These are phyloP conservation scores for Myotis lucifugus DNA, from an alignment of 2,113 vertebrate genomes.

Conservation along the genomic window DNA sequence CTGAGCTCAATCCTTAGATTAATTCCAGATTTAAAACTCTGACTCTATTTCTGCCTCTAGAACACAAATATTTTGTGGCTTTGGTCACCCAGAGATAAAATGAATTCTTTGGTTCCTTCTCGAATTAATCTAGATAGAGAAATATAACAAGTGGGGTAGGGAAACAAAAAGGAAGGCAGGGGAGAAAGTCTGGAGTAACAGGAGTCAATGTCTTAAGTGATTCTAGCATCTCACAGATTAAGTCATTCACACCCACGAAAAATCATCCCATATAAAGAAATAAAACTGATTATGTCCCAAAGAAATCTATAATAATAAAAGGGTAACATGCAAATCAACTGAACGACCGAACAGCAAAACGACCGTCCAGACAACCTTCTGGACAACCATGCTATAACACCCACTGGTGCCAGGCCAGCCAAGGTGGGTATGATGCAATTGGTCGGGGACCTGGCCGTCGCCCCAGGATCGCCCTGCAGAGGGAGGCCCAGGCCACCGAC, in stretches of 20 bases:
- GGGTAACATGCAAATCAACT: too few relatives aligned
- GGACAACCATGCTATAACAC: too few relatives aligned
- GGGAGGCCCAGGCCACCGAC: too few relatives aligned
- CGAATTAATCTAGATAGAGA: constrained; percentile 39
- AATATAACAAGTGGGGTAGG: background rate
- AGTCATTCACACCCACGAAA: background rate
- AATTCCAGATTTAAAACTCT: background rate
- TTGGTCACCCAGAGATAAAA: constrained; percentile 31
- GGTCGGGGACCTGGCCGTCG: too few relatives aligned
- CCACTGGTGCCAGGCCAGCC: too few relatives aligned
- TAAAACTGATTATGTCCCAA: background rate
- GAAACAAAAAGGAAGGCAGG: background rate
- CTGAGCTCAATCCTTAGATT: background rate
- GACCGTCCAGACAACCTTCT: too few relatives aligned
- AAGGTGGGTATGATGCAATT: rapidly evolving
- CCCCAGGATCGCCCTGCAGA: too few relatives aligned
- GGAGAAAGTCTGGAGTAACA: background rate
- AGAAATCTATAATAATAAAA: background rate
- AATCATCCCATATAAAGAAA: background rate
- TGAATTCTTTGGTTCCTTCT: background rate
- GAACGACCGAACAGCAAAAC: too few relatives aligned
- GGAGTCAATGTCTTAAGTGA: background rate
- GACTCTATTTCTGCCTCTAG: background rate
- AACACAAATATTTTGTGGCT: background rate
- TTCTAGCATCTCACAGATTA: background rate